Conservation (phyloP, 2,888 invertebrate genomes). For the Lochmaea capreae region DNA sequence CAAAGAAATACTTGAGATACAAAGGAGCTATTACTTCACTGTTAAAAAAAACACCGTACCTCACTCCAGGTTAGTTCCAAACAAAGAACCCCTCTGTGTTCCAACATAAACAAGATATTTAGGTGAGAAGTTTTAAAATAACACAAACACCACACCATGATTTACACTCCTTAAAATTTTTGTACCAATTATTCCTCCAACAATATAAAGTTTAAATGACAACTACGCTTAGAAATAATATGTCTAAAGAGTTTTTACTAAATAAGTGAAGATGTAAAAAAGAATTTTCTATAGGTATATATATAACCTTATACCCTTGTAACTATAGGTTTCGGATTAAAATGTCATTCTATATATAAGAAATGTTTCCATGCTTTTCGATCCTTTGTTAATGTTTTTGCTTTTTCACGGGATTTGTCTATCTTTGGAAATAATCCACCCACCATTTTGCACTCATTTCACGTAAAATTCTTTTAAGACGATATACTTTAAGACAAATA, state of each 20-base stretch:
- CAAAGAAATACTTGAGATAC: conserved; percentile 6
- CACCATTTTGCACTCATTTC: no score
- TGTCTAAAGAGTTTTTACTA: neutral
- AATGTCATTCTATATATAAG: no score
- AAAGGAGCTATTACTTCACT: neutral
- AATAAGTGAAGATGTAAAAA: neutral
- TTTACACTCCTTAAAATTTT: conserved; percentile 21
- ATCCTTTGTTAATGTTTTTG: no score
- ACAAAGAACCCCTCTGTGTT: conserved; percentile 33
- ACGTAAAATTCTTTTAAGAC: no score
- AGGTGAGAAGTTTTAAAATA: conserved; percentile 35
- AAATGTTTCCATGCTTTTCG: no score
- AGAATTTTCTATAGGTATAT: conserved; percentile 12
- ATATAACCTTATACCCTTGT: no score
- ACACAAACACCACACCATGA: conserved; percentile 23
- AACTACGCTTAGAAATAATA: neutral
- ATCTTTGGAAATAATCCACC: no score
- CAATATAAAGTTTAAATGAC: neutral
- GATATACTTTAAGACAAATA: no score
- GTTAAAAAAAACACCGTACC: neutral
- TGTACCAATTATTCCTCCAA: conserved; percentile 7
- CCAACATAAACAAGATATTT: conserved; percentile 33
- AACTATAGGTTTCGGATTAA: no score
- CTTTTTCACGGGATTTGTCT: no score
- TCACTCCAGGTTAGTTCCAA: conserved; percentile 7